A percentile compares a stretch with the other conserved stretches of the same genome.
phyloP scores from a whole-genome alignment of 2,113 vertebrate species.

The Mastomys natalensis region DNA sequence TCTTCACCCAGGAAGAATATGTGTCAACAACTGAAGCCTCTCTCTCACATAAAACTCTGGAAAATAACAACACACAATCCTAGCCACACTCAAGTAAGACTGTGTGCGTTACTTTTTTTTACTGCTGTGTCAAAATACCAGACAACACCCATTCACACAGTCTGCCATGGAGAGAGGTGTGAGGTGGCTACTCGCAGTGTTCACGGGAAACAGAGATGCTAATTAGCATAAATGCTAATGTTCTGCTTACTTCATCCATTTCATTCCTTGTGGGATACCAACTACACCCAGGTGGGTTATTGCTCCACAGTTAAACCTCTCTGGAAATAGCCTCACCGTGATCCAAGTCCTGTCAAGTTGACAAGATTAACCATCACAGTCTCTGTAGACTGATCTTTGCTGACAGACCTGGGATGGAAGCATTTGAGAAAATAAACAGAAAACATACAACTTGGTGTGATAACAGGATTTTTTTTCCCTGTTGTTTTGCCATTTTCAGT shows the following conservation, averaged over 20 bases:
- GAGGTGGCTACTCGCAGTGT: not conserved
- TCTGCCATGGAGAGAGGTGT: not conserved
- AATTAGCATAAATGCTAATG: too few species aligned
- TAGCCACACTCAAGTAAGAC: not conserved
- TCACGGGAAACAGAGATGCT: not conserved
- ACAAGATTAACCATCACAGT: not conserved
- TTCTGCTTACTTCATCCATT: too few species aligned
- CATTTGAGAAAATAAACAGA: not conserved
- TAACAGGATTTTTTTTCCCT: not conserved
- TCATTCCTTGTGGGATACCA: not conserved
- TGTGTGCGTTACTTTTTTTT: not conserved
- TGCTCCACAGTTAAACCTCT: not conserved
- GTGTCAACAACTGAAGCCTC: not conserved
- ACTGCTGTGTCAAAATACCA: not conserved
- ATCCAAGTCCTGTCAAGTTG: not conserved
- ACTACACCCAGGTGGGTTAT: not conserved
- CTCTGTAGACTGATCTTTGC: not conserved
- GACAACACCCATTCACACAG: not conserved
- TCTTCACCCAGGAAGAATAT: not conserved
- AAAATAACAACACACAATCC: not conserved
- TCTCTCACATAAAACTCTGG: not conserved
- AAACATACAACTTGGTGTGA: not conserved
- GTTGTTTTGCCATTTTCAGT: not conserved
- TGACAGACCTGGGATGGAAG: not conserved
- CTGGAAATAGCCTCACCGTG: not conserved